Conservation (phyloP, 2,888 invertebrate genomes). For the Pteria penguin region DNA sequence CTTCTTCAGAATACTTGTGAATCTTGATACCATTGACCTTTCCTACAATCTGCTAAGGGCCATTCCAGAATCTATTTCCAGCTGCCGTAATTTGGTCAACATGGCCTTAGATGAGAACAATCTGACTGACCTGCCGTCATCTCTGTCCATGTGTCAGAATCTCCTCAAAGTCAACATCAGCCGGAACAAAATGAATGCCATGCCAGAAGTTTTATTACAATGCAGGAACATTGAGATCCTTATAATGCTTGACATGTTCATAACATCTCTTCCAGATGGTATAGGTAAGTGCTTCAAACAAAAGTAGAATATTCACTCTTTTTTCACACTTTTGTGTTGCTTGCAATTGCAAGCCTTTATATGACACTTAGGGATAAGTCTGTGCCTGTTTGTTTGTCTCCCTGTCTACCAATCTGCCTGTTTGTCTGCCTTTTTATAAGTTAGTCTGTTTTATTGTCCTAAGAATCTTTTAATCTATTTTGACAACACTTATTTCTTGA, state of each 20-base stretch:
- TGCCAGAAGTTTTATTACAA: conserved; percentile 61
- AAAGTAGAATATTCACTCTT: too few relatives aligned
- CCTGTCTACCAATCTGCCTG: too few relatives aligned
- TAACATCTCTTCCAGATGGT: conserved; percentile 63
- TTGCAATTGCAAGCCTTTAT: too few relatives aligned
- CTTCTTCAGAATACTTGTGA: conserved; percentile 60
- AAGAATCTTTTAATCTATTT: too few relatives aligned
- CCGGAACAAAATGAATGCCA: conserved; percentile 57
- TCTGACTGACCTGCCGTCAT: conserved; percentile 56
- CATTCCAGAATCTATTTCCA: conserved; percentile 61
- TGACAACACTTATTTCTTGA: too few relatives aligned
- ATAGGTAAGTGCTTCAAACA: conserved; percentile 51
- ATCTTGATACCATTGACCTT: conserved; percentile 59
- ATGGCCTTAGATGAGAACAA: conserved; percentile 58
- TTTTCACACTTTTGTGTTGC: too few relatives aligned
- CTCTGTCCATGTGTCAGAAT: conserved; percentile 53
- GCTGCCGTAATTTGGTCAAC: conserved; percentile 53
- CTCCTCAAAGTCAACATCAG: conserved; percentile 59
- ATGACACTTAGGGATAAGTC: too few relatives aligned
- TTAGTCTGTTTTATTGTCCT: too few relatives aligned
- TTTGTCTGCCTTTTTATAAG: too few relatives aligned
- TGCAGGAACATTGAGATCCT: conserved; percentile 60
- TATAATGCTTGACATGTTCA: conserved; percentile 61
- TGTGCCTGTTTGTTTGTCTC: too few relatives aligned
- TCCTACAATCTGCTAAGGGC: conserved; percentile 56